Base-by-base conservation (phyloP, 2,888 invertebrate species). In the Caenorhabditis japonica region DNA sequence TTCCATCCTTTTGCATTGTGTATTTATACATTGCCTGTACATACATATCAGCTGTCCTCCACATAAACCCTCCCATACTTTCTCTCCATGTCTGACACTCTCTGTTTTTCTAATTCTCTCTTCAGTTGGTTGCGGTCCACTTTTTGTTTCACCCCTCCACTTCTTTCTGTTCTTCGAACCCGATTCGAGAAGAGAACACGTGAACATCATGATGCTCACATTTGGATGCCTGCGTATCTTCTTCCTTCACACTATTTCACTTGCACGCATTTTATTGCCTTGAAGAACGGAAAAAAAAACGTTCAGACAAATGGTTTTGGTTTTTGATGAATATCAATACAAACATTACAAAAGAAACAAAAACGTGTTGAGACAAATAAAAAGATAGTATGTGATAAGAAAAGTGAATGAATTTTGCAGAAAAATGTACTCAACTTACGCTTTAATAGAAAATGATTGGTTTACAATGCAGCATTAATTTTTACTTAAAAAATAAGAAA, bases 31-130 rank as follows among this genome's bases (percentile, higher is more conserved):
- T 34, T 30, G 30, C 30, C 30, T 30, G 25, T 43, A 36, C 52
- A 66, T n/a, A n/a, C n/a, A n/a, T n/a, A n/a, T 66, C 66, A 66
- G 66, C 56, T 66, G 66, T 66, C 66, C 49, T 56, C 56, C 30
- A 21, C 66, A 47, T 56, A 51, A 66, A 66, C 56, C 56, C 49
- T 41, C 66, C 66, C 56, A 49, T 47, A 30, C 51, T n/a, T 13
- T 25, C 23, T 23, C 56, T 49, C 41, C 33, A 17, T 43, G 36
- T 51, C 66, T 66, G 19, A 19, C 55, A 55, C 66, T 56, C 64
- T 30, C 13, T 17, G 0, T 27, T 23, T 36, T 27, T 38, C 47
- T 8, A 13, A 8, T n/a, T 47, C 39, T 41, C 38, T 36, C 17
- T 47, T 41, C 13, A n/a, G n/a, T n/a, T n/a, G n/a, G n/a, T n/a